Conservation (phyloP, 1,140 invertebrate species). For the Condylostylus longicornis region DNA sequence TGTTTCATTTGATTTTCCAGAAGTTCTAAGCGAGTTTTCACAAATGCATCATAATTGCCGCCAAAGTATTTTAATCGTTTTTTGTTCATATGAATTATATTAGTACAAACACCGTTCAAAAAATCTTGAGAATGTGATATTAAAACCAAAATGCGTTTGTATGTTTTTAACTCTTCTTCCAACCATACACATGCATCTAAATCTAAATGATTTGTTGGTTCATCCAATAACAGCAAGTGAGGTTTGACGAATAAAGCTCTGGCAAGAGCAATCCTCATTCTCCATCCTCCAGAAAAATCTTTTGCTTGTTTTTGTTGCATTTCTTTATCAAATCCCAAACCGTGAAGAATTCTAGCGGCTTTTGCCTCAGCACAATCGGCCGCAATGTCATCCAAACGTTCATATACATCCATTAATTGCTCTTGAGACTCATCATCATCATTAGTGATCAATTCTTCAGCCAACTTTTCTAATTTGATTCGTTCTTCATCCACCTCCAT, state of each 20-base stretch:
- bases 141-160: slow-evolving; percentile 94
- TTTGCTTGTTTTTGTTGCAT: slow-evolving; percentile 89
- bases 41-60: slow-evolving; percentile 93
- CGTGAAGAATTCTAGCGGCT: slow-evolving; percentile 87
- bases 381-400: slow-evolving; percentile 90
- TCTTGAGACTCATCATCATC: slow-evolving; percentile 90
- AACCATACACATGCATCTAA: slow-evolving; percentile 99
- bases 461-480: slow-evolving; percentile 77
- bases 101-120: slow-evolving; percentile 97
- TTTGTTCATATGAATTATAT: slow-evolving; percentile 92
- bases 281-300: slow-evolving; percentile 96
- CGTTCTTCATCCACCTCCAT: slow-evolving; percentile 97
- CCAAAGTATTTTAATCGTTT: slow-evolving; percentile 89
- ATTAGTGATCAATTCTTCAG: slow-evolving; percentile 73
- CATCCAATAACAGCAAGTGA: slow-evolving; percentile 84
- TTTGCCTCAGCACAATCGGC: slow-evolving; percentile 88
- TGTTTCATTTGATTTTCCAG: slow-evolving; percentile 98
- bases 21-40: slow-evolving; percentile 81
- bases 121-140: slow-evolving; percentile 99
- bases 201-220: slow-evolving; percentile 97
- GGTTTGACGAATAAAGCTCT: slow-evolving; percentile 81
- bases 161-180: slow-evolving; percentile 91
- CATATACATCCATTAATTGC: slow-evolving; percentile 94
- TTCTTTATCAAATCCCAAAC: slow-evolving; percentile 86
- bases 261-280: slow-evolving; percentile 99